These are phyloP conservation scores for Hirundichthys speculiger DNA, from an alignment of 2,113 vertebrate species.

Conservation along the genomic window DNA sequence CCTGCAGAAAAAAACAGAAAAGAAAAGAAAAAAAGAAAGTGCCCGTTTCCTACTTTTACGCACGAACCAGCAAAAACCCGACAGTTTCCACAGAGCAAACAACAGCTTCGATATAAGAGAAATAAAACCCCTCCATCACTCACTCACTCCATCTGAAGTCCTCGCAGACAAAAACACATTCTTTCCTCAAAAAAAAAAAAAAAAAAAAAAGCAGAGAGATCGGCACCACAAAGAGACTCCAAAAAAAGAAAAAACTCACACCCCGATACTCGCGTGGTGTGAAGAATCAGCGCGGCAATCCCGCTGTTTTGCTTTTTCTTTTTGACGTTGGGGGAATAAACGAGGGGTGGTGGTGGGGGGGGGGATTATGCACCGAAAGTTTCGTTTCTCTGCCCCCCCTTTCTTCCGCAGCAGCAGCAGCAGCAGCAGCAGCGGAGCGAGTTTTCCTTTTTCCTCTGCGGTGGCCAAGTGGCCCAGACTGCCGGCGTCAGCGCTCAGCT, in stretches of 20 bases:
- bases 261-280: background rate
- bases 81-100: background rate
- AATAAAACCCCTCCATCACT: too few species aligned
- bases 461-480: slow-evolving; percentile 75
- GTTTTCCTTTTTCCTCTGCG: slow-evolving; percentile 73
- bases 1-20: slow-evolving; percentile 36
- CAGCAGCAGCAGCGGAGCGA: slow-evolving; percentile 20
- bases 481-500: slow-evolving; percentile 77
- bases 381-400: slow-evolving; percentile 43
- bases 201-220: slow-evolving; percentile 49
- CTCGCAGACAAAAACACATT: slow-evolving; percentile 71
- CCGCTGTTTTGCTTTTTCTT: slow-evolving; percentile 6
- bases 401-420: too few species aligned
- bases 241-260: background rate
- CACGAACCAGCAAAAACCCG: slow-evolving; percentile 1
- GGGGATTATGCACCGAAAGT: too few species aligned
- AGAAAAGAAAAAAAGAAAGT: slow-evolving; percentile 36
- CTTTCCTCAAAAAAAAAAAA: slow-evolving; percentile 34
- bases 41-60: slow-evolving; percentile 49
- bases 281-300: background rate
- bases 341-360: too few species aligned
- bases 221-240: slow-evolving; percentile 43
- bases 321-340: background rate
- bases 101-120: too few species aligned
- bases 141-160: slow-evolving; percentile 75